Conservation (phyloP, 2,113 vertebrate genomes). For the Pelvicachromis taeniatus region DNA sequence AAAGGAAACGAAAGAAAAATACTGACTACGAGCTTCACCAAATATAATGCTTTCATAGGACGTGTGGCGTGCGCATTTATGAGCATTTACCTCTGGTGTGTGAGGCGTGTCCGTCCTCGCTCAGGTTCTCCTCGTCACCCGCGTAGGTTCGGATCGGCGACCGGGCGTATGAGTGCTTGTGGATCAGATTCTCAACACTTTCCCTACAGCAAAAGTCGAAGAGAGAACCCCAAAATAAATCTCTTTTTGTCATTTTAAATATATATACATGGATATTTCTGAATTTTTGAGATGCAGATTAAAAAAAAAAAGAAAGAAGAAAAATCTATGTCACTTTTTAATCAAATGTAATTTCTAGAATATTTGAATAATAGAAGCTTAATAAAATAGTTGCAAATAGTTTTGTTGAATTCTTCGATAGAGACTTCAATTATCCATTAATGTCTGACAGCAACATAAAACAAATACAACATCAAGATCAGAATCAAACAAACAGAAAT, state of each 20-base stretch:
- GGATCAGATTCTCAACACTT: constrained; percentile 97
- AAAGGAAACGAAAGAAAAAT: not conserved
- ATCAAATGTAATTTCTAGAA: not conserved
- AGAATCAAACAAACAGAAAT: not conserved
- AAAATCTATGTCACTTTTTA: not conserved
- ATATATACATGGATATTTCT: not conserved
- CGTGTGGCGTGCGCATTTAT: not conserved
- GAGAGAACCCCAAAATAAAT: constrained; percentile 69
- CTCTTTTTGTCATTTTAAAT: constrained; percentile 40
- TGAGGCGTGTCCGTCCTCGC: constrained; percentile 85
- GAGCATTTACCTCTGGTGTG: constrained; percentile 82
- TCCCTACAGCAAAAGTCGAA: constrained; percentile 81
- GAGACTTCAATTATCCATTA: not conserved
- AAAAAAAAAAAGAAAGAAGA: not conserved
- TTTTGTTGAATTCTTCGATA: not conserved
- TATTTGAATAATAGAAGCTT: not conserved
- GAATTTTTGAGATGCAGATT: accelerated
- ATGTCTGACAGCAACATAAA: not conserved
- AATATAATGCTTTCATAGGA: not conserved
- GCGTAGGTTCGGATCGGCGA: constrained; percentile 95
- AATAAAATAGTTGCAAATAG: not conserved
- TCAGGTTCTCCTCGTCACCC: constrained; percentile 86
- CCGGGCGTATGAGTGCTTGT: constrained; percentile 97
- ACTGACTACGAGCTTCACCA: not conserved
- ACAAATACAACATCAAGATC: not conserved